Evolutionary conservation across 2,113 vertebrate genomes (phyloP), one percentile per base, ranked within the genome.

Genomic region (Antennarius striatus): DNA sequence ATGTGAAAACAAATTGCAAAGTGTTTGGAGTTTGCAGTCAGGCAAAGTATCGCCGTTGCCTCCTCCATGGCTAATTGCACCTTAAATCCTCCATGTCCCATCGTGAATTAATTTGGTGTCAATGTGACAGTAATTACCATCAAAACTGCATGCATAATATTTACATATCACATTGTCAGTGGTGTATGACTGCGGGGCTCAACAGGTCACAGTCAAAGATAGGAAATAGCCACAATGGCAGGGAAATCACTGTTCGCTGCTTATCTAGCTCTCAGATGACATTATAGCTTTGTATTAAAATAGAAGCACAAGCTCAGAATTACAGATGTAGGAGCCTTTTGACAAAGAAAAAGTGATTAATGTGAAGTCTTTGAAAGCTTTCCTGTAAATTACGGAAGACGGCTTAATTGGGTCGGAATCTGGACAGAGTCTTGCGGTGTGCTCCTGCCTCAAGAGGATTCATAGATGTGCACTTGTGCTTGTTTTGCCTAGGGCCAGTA

Each of bases 21-120:
- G 70, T 79, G 83, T 83, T 86, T 80, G 71, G 77, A 64, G 69
- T 84, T 82, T 75, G 75, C 71, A 80, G 72, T 72, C 75, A 72
- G 62, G 66, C 79, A 57, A 77, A 79, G 59, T 77, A 68, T 80
- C 48, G 29, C 47, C 49, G 22, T 49, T 67, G 55, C 68, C 14
- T 56, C 72, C 70, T 71, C 81, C 76, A 75, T 84, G 79, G 75
- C 79, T 90, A 89, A 91, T 92, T 90, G 80, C 86, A 81, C 62
- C 73, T 82, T 83, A 84, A 88, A 91, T 79, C 77, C 73, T 65
- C 55, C 48, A 28, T 78, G 82, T 86, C 71, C 72, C 65, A 67
- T 69, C 49, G 59, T 83, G 68, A 85, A 89, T 89, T 88, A 79
- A 89, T 89, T 80, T 76, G 75, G 52, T 78, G 79, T 79, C 80